Conservation (phyloP, 2,113 vertebrate genomes). For the Protobothrops mucrosquamatus region DNA sequence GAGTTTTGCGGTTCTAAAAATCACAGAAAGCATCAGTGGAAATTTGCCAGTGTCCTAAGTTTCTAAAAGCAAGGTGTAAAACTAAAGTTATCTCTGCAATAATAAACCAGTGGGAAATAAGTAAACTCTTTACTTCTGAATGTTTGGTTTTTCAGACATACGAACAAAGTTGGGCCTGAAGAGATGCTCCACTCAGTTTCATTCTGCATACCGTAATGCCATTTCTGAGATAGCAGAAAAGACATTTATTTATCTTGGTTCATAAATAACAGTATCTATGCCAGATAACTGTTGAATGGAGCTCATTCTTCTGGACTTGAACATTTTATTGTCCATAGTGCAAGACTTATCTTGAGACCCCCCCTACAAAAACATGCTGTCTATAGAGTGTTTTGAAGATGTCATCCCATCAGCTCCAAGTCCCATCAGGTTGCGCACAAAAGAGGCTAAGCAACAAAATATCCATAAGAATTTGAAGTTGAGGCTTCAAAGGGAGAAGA, state of each 20-base stretch:
- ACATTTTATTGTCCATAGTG: not conserved
- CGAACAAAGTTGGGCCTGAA: not conserved
- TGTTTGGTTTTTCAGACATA: not conserved
- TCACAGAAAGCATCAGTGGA: not conserved
- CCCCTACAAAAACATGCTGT: not conserved
- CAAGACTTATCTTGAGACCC: not conserved
- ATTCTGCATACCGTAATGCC: not conserved
- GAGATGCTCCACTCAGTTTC: not conserved
- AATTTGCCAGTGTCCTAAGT: not conserved
- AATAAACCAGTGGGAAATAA: not conserved
- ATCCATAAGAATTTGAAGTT: not conserved
- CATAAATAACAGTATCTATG: not conserved
- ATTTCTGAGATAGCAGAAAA: not conserved
- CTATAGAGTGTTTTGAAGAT: not conserved
- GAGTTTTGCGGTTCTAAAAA: not conserved
- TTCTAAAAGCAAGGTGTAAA: not conserved
- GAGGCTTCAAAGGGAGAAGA: not conserved
- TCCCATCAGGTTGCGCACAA: not conserved
- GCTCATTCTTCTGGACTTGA: not conserved
- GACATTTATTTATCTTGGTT: not conserved
- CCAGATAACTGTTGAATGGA: not conserved
- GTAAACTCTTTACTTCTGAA: not conserved
- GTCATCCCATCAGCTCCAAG: not conserved
- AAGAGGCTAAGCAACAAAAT: not conserved
- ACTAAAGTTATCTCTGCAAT: not conserved